Conservation (phyloP, 2,113 vertebrate genomes). For the Typhlomys cinereus region DNA sequence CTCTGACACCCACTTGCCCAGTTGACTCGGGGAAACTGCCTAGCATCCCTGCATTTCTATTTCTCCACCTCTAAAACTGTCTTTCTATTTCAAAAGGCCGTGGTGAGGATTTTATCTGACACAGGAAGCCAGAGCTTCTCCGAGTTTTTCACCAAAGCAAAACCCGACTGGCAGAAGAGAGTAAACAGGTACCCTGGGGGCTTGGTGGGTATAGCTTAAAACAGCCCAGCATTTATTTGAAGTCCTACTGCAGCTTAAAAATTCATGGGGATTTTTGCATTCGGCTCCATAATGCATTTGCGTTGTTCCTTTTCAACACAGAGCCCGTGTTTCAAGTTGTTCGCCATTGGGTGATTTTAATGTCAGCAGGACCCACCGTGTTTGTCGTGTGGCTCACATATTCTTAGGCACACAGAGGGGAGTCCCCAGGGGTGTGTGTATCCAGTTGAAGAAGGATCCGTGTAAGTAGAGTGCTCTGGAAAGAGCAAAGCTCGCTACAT, state of each 20-base stretch:
- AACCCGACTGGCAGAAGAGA: slow-evolving; percentile 1
- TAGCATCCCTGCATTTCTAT: background rate
- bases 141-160: slow-evolving; percentile 53
- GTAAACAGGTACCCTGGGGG: slow-evolving; percentile 32
- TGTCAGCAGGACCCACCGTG: background rate
- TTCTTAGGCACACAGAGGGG: background rate
- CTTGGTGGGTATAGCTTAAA: slow-evolving; percentile 12
- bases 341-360: slow-evolving; percentile 44
- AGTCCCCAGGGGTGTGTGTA: background rate
- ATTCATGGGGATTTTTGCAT: slow-evolving; percentile 67
- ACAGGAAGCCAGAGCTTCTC: slow-evolving; percentile 47
- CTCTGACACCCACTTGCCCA: background rate
- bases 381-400: background rate
- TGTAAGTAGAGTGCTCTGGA: slow-evolving; percentile 32
- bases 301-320: slow-evolving; percentile 24
- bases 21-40: background rate
- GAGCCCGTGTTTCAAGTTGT: slow-evolving; percentile 43
- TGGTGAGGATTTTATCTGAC: slow-evolving; percentile 15
- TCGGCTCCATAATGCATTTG: slow-evolving; percentile 25
- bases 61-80: background rate
- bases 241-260: slow-evolving; percentile 63
- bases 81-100: background rate
- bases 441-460: slow-evolving; percentile 36
- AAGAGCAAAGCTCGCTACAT: slow-evolving; percentile 32
- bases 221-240: slow-evolving; percentile 49